Base-by-base conservation (phyloP, 1,140 invertebrate genomes). In the Spodoptera litura region DNA sequence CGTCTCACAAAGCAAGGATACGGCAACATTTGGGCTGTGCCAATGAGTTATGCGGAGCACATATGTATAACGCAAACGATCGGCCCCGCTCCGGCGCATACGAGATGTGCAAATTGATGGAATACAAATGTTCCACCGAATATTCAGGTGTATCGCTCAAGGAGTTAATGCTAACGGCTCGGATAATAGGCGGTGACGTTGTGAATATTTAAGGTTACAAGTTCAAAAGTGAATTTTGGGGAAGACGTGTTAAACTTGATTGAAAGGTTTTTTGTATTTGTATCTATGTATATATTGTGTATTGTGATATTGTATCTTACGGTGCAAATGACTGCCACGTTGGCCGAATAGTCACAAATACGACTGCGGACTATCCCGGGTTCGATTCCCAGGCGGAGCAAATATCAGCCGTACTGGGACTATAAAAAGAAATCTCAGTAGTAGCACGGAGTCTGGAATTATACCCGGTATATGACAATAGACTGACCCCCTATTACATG, bases 21-120 rank as follows among this genome's bases (percentile, higher is more conserved):
- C 13, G 44, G 59, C 61, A 61, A 64, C 73, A 62, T 75, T 75
- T 53, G 78, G 27, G 70, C 53, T 31, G 52, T 44, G 20, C 58
- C 71, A 71, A 86, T 91, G 85, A 87, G 85, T 84, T 90, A 90
- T 89, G 85, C 89, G 62, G 74, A 61, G 84, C 89, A 91, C 90
- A 90, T 88, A n/a, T n/a, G n/a, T n/a, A 78, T 81, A 85, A 79
- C 82, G 85, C 85, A 89, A 88, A 86, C 88, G 89, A 90, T 91
- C 86, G 79, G 85, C 25, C 38, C 62, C 82, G 84, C 87, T 79
- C 83, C 79, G 83, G 85, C 88, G 88, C 89, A 91, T 91, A 91
- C 89, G 84, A 87, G 81, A 91, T 90, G 85, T 86, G 85, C 85
- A 90, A 91, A 90, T 90, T 90, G 87, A 89, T 87, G 86, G 87